phyloP scores from a whole-genome alignment of 2,888 invertebrate genomes.

The Thelaira solivaga region DNA sequence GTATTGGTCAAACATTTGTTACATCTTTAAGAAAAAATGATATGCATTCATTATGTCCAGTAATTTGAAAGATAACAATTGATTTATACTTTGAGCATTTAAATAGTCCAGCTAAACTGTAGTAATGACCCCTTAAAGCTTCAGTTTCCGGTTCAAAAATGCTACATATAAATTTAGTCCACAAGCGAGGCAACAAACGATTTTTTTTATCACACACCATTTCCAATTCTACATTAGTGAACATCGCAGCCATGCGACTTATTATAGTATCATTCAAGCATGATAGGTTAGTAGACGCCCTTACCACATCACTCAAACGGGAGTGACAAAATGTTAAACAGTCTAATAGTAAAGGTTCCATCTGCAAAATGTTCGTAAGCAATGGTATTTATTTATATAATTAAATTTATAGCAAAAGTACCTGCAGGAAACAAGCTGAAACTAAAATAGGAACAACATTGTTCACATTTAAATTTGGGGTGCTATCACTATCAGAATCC shows the following conservation, averaged over 20 bases:
- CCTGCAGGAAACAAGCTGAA: constrained; percentile 93
- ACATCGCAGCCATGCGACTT: constrained; percentile 88
- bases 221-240: constrained; percentile 92
- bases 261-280: constrained; percentile 89
- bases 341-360: constrained; percentile 92
- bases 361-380: constrained; percentile 78
- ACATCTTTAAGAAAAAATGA: constrained; percentile 78
- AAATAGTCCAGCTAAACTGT: constrained; percentile 86
- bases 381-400: not conserved
- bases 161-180: constrained; percentile 88
- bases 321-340: constrained; percentile 91
- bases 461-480: constrained; percentile 84
- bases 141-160: constrained; percentile 87
- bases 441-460: constrained; percentile 95
- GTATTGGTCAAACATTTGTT: constrained; percentile 84
- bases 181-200: constrained; percentile 89
- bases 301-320: constrained; percentile 91
- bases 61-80: too few species aligned
- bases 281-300: constrained; percentile 90
- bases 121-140: constrained; percentile 87
- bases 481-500: constrained; percentile 25
- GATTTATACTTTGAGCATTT: constrained; percentile 80
- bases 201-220: constrained; percentile 90
- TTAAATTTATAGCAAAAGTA: constrained; percentile 61
- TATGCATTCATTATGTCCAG: too few species aligned